Evolutionary conservation across 2,888 invertebrate genomes (phyloP).

Genomic region (Drosophila antonietae): DNA sequence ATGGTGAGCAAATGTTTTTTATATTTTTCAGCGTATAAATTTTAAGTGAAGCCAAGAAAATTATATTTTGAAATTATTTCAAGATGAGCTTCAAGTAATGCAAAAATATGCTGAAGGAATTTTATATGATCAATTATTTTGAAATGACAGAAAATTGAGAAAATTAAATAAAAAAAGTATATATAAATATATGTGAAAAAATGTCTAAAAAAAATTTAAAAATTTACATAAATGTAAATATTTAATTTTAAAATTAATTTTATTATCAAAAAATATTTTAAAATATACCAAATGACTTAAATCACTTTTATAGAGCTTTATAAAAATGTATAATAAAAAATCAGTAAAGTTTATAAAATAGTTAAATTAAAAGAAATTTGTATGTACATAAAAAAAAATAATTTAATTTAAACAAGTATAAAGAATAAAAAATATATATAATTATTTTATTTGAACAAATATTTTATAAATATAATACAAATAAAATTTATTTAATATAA

Average conservation of each 20-base stretch:
- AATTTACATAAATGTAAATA: not conserved
- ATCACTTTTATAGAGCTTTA: no score
- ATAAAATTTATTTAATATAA: no score
- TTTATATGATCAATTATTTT: not conserved
- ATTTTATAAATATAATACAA: no score
- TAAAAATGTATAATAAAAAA: no score
- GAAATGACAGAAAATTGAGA: not conserved
- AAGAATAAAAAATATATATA: no score
- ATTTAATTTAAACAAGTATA: no score
- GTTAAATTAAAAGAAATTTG: not conserved
- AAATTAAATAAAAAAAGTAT: not conserved
- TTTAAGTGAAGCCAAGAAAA: constrained; percentile 39
- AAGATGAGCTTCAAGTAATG: not conserved
- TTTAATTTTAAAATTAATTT: not conserved
- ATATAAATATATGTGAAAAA: not conserved
- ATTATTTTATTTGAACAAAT: no score
- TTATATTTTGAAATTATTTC: not conserved
- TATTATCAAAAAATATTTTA: no score
- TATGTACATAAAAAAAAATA: no score
- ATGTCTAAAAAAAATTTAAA: no score
- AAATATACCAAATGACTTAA: no score
- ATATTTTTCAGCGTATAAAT: constrained; percentile 29
- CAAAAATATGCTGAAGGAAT: not conserved
- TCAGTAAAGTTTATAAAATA: no score
- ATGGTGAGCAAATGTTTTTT: constrained; percentile 68